A percentile compares a stretch with the other conserved stretches of the same genome.
These are phyloP conservation scores for Tiliqua scincoides DNA, from an alignment of 2,113 vertebrate genomes.

Conservation along the genomic window DNA sequence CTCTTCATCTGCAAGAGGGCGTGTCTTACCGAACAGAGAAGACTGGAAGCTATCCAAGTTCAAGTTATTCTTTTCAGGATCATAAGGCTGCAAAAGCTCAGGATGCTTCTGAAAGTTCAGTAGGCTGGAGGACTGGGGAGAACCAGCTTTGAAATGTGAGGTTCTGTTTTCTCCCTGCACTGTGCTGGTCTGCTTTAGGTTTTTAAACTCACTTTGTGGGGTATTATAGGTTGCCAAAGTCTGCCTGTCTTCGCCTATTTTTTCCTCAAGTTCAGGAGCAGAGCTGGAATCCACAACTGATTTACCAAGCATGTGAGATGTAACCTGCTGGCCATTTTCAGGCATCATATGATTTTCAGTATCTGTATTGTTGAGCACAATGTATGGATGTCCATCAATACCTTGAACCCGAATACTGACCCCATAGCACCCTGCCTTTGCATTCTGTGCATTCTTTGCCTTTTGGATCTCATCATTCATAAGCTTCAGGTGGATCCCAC, in stretches of 20 bases:
- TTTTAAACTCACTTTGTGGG: constrained; percentile 68
- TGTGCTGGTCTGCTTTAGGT: constrained; percentile 68
- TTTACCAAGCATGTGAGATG: constrained; percentile 64
- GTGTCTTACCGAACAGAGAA: constrained; percentile 61
- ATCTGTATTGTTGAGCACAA: constrained; percentile 94
- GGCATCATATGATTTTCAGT: constrained; percentile 69
- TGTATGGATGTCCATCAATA: constrained; percentile 95
- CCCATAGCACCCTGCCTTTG: constrained; percentile 86
- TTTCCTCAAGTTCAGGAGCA: constrained; percentile 72
- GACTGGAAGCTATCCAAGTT: constrained; percentile 69
- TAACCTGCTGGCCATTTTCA: constrained; percentile 71
- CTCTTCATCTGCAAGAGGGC: constrained; percentile 62
- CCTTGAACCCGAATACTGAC: constrained; percentile 97
- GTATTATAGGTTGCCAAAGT: constrained; percentile 77
- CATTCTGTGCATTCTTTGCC: constrained; percentile 68
- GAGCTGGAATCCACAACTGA: constrained; percentile 73
- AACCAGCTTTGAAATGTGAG: constrained; percentile 67
- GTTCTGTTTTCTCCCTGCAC: constrained; percentile 72
- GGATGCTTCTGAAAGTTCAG: constrained; percentile 93
- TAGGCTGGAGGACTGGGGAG: constrained; percentile 74
- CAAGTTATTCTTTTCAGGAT: constrained; percentile 83
- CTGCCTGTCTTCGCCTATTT: constrained; percentile 51
- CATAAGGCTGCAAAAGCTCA: constrained; percentile 91
- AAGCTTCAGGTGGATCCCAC: constrained; percentile 68
- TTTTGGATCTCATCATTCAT: constrained; percentile 64